phyloP scores from a whole-genome alignment of 1,140 invertebrate species.

The Antheraea pernyi region DNA sequence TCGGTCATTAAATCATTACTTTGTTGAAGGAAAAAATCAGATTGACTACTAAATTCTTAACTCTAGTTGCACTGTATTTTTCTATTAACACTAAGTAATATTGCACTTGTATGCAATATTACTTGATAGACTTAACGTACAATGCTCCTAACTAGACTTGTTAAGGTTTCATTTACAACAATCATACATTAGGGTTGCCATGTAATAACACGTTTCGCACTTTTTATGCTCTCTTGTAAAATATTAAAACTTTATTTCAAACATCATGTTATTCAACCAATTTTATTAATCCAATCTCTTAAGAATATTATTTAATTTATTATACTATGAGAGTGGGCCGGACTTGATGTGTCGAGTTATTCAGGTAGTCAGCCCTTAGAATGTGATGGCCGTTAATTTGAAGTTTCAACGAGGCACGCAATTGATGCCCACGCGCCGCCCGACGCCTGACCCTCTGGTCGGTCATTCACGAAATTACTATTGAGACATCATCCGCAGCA shows the following conservation, averaged over 20 bases:
- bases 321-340: background rate
- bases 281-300: background rate
- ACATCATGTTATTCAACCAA: background rate
- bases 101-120: background rate
- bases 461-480: conserved; percentile 60
- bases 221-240: background rate
- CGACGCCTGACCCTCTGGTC: conserved; percentile 45
- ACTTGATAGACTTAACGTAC: background rate
- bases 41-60: too few relatives aligned
- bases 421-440: conserved; percentile 61
- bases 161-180: conserved; percentile 1
- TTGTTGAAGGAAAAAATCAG: too few relatives aligned
- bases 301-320: background rate
- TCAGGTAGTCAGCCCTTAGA: conserved; percentile 11
- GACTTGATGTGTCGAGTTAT: background rate
- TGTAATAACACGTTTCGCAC: background rate
- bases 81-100: too few relatives aligned
- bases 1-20: too few relatives aligned
- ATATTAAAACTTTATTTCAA: background rate
- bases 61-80: too few relatives aligned
- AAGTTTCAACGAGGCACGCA: conserved; percentile 58
- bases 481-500: conserved; percentile 57
- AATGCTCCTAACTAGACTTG: background rate
- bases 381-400: conserved; percentile 49
- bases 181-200: background rate